Evolutionary conservation across 2,888 invertebrate genomes (phyloP).

Genomic region (Timema podura): DNA sequence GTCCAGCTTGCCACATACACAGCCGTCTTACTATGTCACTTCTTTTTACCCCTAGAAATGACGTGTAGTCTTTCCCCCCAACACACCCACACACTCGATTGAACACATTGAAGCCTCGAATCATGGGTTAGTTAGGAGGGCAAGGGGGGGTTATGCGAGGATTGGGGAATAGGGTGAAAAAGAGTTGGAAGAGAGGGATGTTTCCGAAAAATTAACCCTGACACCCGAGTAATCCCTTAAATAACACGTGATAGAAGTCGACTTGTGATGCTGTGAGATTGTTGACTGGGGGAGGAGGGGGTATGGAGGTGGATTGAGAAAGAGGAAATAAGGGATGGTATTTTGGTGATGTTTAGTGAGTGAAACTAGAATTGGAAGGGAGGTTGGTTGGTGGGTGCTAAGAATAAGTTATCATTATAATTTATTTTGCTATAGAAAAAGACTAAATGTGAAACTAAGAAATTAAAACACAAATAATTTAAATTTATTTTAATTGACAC

Average conservation of each 20-base stretch:
- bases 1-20: too few species aligned
- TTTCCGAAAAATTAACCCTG: conserved; percentile 30
- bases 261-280: neutral
- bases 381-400: neutral
- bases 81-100: too few species aligned
- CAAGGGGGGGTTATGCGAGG: too few species aligned
- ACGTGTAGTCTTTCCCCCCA: too few species aligned
- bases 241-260: conserved; percentile 17
- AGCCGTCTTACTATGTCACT: too few species aligned
- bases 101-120: too few species aligned
- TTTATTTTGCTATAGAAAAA: too few species aligned
- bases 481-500: too few species aligned
- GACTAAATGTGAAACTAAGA: too few species aligned
- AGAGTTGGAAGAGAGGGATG: neutral
- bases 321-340: neutral
- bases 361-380: neutral
- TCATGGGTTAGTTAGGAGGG: too few species aligned
- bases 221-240: conserved; percentile 28
- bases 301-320: neutral
- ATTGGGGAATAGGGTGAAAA: neutral
- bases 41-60: too few species aligned
- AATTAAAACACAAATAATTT: too few species aligned
- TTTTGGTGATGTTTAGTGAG: neutral
- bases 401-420: neutral
- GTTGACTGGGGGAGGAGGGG: neutral